A percentile compares a stretch with the other conserved stretches of the same genome.
phyloP scores from a whole-genome alignment of 2,888 invertebrate genomes.

The Octodonta nipae region DNA sequence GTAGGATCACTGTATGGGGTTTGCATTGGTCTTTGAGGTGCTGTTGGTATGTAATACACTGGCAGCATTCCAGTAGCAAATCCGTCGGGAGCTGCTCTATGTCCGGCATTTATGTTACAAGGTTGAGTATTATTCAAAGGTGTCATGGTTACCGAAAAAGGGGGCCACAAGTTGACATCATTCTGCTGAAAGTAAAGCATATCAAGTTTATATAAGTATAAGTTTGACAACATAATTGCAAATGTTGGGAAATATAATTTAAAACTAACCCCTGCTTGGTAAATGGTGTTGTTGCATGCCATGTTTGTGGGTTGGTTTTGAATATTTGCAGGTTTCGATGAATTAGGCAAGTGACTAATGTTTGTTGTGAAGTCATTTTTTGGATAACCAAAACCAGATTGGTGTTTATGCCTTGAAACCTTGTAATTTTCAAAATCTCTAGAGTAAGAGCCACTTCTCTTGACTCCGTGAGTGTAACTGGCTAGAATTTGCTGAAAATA shows the following conservation, averaged over 20 bases:
- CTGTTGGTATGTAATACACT: constrained; percentile 45
- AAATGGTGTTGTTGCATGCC: constrained; percentile 15
- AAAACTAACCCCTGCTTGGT: constrained; percentile 20
- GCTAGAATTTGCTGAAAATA: constrained; percentile 9
- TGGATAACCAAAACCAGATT: constrained; percentile 15
- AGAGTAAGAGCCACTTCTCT: constrained; percentile 48
- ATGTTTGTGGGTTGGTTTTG: constrained; percentile 10
- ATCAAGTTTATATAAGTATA: neutral
- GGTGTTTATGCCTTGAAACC: constrained; percentile 41
- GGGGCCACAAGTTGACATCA: constrained; percentile 46
- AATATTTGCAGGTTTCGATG: constrained; percentile 9
- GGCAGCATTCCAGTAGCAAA: constrained; percentile 38
- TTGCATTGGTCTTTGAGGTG: constrained; percentile 19
- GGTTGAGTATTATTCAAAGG: constrained; percentile 29
- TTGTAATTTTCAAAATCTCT: constrained; percentile 48
- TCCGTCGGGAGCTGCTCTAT: constrained; percentile 24
- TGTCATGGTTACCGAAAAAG: constrained; percentile 42
- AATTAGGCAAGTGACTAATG: constrained; percentile 6
- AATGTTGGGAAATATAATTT: neutral
- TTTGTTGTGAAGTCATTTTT: constrained; percentile 10
- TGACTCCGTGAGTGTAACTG: constrained; percentile 40
- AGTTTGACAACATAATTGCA: neutral
- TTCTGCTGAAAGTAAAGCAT: constrained; percentile 23
- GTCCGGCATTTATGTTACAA: constrained; percentile 21
- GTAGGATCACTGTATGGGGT: constrained; percentile 10